Evolutionary conservation across 1,140 invertebrate genomes (phyloP).

Genomic region (Caenorhabditis tropicalis): DNA sequence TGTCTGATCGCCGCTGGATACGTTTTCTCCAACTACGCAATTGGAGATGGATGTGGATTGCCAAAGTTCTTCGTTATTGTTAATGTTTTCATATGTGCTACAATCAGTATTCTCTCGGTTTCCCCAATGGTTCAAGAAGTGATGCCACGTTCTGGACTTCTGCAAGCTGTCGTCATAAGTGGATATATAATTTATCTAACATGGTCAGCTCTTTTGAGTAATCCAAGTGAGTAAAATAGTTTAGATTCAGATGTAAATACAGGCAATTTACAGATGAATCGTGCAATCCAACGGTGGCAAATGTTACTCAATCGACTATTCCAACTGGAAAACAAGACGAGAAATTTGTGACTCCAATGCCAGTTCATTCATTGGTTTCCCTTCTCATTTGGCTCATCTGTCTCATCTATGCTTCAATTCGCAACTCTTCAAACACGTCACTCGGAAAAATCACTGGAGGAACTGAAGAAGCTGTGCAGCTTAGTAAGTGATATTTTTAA

Average conservation of each 20-base stretch:
- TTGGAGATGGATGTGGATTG: slow-evolving; percentile 80
- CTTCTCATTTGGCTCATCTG: slow-evolving; percentile 91
- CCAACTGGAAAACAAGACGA: not conserved
- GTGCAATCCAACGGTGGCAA: not conserved
- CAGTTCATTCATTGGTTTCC: slow-evolving; percentile 80
- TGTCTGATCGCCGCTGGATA: slow-evolving; percentile 84
- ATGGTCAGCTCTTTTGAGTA: slow-evolving; percentile 95
- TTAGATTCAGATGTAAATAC: slow-evolving; percentile 52
- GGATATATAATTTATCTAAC: slow-evolving; percentile 94
- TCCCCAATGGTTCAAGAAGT: slow-evolving; percentile 77
- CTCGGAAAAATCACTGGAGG: slow-evolving; percentile 65
- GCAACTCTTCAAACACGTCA: slow-evolving; percentile 74
- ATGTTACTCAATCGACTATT: not conserved
- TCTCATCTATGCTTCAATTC: slow-evolving; percentile 82
- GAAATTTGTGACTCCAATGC: slow-evolving; percentile 65
- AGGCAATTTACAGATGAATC: slow-evolving; percentile 21
- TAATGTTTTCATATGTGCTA: slow-evolving; percentile 88
- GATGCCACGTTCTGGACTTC: slow-evolving; percentile 73
- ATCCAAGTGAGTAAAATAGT: slow-evolving; percentile 77
- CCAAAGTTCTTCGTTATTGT: slow-evolving; percentile 98
- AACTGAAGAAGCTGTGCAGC: not conserved
- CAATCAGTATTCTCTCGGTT: slow-evolving; percentile 86
- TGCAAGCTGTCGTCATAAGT: slow-evolving; percentile 88
- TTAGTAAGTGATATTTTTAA: not conserved
- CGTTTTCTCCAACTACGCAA: slow-evolving; percentile 89